phyloP scores from a whole-genome alignment of 2,888 invertebrate genomes.

The Anticlea derivata region DNA sequence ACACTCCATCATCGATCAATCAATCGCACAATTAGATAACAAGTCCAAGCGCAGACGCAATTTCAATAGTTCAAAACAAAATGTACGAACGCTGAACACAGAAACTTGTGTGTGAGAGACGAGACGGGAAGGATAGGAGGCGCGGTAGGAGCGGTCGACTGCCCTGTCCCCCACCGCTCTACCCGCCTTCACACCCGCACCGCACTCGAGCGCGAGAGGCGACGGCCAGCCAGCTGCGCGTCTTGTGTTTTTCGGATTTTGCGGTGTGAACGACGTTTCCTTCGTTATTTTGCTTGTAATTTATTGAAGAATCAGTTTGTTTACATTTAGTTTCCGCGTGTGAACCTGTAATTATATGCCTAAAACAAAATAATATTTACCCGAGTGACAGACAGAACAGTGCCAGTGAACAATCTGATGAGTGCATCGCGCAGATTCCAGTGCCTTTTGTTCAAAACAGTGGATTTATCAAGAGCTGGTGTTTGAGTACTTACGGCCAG shows the following conservation, averaged over 20 bases:
- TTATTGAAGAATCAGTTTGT: constrained; percentile 59
- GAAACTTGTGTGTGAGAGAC: constrained; percentile 66
- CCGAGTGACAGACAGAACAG: constrained; percentile 28
- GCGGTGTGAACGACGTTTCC: constrained; percentile 75
- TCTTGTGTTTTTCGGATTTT: constrained; percentile 81
- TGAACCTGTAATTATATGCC: constrained; percentile 51
- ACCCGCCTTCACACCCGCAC: constrained; percentile 64
- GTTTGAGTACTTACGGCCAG: constrained; percentile 68
- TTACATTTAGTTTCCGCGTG: constrained; percentile 56
- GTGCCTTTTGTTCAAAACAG: constrained; percentile 79
- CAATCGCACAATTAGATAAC: not conserved
- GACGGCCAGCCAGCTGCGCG: constrained; percentile 75
- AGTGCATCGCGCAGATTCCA: constrained; percentile 70
- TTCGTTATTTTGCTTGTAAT: constrained; percentile 61
- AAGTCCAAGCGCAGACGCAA: constrained; percentile 29
- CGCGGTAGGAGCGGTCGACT: constrained; percentile 58
- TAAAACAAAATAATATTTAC: constrained; percentile 24
- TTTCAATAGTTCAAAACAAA: constrained; percentile 60
- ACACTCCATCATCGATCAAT: no score
- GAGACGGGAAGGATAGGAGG: constrained; percentile 70
- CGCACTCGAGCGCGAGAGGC: constrained; percentile 76
- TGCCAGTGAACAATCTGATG: constrained; percentile 50
- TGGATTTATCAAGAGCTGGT: constrained; percentile 73
- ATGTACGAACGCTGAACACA: constrained; percentile 69
- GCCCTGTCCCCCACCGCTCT: constrained; percentile 55